These are phyloP conservation scores for Xestobium rufovillosum DNA, from an alignment of 2,888 invertebrate genomes.

Conservation along the genomic window DNA sequence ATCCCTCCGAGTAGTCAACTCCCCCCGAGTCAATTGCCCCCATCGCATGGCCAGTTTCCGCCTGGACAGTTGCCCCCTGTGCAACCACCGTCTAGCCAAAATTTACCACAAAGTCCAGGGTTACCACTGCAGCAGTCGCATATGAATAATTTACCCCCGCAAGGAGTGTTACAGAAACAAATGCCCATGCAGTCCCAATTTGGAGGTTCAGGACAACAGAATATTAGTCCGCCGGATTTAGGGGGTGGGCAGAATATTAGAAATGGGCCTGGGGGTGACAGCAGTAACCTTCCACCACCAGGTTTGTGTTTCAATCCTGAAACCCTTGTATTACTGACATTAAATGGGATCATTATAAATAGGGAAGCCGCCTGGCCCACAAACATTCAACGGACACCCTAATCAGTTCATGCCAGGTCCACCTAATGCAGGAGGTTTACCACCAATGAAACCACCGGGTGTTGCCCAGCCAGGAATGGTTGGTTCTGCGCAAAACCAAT, in stretches of 20 bases:
- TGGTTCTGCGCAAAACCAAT: slow-evolving; percentile 3
- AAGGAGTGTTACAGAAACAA: too few species aligned
- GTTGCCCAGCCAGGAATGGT: slow-evolving; percentile 2
- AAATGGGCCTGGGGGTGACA: too few species aligned
- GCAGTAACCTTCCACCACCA: too few species aligned
- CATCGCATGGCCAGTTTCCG: slow-evolving; percentile 9
- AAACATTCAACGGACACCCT: neutral
- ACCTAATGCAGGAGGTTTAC: slow-evolving; percentile 4
- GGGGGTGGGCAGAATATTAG: too few species aligned
- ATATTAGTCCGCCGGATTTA: too few species aligned
- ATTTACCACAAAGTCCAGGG: slow-evolving; percentile 17
- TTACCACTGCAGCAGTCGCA: slow-evolving; percentile 14
- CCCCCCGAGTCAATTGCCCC: slow-evolving; percentile 26
- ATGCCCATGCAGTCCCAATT: too few species aligned
- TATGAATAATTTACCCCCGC: too few species aligned
- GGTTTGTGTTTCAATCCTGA: neutral
- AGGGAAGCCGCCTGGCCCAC: slow-evolving; percentile 4
- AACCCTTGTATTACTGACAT: slow-evolving; percentile 10
- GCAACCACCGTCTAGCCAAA: slow-evolving; percentile 26
- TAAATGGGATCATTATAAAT: neutral
- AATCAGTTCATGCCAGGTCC: too few species aligned
- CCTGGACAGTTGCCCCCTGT: slow-evolving; percentile 23
- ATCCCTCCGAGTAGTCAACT: slow-evolving; percentile 12
- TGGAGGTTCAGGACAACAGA: too few species aligned
- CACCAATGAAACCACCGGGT: slow-evolving; percentile 5